Percentiles rank a stretch among this genome's conserved stretches.
phyloP scores from a whole-genome alignment of 1,140 invertebrate species.

The Camponotus pennsylvanicus region DNA sequence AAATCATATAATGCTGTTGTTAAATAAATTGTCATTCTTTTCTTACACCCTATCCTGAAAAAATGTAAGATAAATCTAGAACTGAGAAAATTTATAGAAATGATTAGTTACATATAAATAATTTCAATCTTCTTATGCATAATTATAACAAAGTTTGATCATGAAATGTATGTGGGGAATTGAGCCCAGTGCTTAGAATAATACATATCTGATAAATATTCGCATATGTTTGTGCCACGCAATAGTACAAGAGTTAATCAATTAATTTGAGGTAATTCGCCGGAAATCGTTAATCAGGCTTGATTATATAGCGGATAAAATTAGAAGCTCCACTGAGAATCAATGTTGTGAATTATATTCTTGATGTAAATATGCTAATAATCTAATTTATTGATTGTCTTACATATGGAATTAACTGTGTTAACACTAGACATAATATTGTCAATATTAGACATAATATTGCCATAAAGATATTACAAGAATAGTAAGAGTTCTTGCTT shows the following conservation, averaged over 20 bases:
- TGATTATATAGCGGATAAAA: conserved; percentile 65
- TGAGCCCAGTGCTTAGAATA: conserved; percentile 51
- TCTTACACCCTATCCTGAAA: not conserved
- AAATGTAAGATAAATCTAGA: not conserved
- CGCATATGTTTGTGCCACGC: conserved; percentile 35
- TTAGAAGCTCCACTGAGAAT: conserved; percentile 48
- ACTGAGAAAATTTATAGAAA: not conserved
- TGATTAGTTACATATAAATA: conserved; percentile 21
- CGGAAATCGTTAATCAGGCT: conserved; percentile 70
- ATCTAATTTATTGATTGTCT: conserved; percentile 37
- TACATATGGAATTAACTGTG: not conserved
- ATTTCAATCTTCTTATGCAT: conserved; percentile 44
- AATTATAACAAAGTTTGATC: conserved; percentile 47
- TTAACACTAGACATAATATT: not conserved
- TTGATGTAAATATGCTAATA: conserved; percentile 11
- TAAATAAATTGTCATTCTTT: not conserved
- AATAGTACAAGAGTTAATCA: conserved; percentile 67
- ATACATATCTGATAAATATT: conserved; percentile 65
- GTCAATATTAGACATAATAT: not conserved
- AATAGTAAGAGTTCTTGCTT: not conserved
- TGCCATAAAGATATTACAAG: not conserved
- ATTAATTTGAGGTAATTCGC: conserved; percentile 71
- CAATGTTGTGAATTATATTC: conserved; percentile 61
- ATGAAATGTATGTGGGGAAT: conserved; percentile 59
- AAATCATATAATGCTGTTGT: too few species aligned